These are phyloP conservation scores for Erebia aethiops DNA, from an alignment of 2,888 invertebrate genomes.

Conservation along the genomic window DNA sequence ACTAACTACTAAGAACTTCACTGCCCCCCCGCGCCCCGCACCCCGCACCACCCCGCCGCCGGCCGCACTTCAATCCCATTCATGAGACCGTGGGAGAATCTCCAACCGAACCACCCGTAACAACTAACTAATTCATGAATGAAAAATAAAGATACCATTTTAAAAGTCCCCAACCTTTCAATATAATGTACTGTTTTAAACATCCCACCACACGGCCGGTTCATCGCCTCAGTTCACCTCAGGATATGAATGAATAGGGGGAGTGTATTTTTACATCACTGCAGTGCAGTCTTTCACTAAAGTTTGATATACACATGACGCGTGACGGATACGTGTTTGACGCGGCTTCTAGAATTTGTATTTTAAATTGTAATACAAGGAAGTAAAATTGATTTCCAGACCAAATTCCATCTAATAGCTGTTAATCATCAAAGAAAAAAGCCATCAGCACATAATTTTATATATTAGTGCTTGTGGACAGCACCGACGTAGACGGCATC, in stretches of 20 bases:
- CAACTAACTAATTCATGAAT: conserved; percentile 70
- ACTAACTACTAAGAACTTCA: not conserved
- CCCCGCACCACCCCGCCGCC: not conserved
- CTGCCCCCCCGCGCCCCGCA: not conserved
- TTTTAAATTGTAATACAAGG: no score
- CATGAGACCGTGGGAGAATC: conserved; percentile 74
- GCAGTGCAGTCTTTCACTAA: conserved; percentile 47
- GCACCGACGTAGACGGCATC: no score
- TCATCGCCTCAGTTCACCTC: conserved; percentile 45
- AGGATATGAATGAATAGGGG: conserved; percentile 57
- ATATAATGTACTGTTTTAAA: conserved; percentile 55
- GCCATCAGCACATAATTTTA: no score
- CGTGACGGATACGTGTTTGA: no score
- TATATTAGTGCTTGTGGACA: no score
- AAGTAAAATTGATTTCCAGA: no score
- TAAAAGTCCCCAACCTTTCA: conserved; percentile 52
- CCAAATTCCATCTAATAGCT: no score
- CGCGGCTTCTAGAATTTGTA: no score
- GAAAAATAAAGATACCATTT: conserved; percentile 63
- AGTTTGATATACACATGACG: conserved; percentile 22
- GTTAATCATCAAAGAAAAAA: no score
- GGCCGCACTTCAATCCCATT: conserved; percentile 53
- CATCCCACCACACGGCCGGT: conserved; percentile 56
- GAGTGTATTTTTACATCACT: conserved; percentile 60
- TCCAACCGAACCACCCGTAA: conserved; percentile 62